Percentiles rank a stretch among this genome's conserved stretches.
Conservation (phyloP, 1,140 invertebrate species). For the Ylistrum balloti region DNA sequence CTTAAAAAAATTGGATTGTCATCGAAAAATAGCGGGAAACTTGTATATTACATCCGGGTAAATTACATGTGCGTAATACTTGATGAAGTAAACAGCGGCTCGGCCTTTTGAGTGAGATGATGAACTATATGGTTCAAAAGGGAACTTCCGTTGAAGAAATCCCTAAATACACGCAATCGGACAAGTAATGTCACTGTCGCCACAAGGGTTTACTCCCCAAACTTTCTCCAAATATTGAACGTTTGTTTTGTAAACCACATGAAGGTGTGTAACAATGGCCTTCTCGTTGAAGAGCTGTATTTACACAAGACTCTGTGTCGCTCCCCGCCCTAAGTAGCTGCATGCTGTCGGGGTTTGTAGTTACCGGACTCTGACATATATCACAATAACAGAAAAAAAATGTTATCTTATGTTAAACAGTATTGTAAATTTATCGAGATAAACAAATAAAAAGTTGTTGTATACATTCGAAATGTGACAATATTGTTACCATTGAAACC, state of each 20-base stretch:
- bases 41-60: constrained; percentile 19
- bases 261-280: neutral
- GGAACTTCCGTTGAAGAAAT: neutral
- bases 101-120: neutral
- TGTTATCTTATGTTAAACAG: neutral
- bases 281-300: neutral
- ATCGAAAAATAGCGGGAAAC: constrained; percentile 16
- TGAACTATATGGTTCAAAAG: neutral
- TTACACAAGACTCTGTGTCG: neutral
- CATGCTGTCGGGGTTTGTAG: neutral
- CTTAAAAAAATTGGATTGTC: neutral
- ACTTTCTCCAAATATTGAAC: constrained; percentile 39
- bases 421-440: neutral
- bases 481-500: neutral
- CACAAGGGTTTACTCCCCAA: neutral
- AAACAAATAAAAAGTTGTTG: neutral
- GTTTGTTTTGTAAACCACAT: neutral
- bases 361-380: neutral
- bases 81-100: neutral
- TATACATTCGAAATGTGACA: neutral
- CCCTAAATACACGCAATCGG: neutral
- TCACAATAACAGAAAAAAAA: neutral
- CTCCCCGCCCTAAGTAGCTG: neutral
- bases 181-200: neutral
- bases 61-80: neutral